A percentile compares a stretch with the other conserved stretches of the same genome.
phyloP scores from a whole-genome alignment of 2,888 invertebrate species.

The Mimachlamys varia region DNA sequence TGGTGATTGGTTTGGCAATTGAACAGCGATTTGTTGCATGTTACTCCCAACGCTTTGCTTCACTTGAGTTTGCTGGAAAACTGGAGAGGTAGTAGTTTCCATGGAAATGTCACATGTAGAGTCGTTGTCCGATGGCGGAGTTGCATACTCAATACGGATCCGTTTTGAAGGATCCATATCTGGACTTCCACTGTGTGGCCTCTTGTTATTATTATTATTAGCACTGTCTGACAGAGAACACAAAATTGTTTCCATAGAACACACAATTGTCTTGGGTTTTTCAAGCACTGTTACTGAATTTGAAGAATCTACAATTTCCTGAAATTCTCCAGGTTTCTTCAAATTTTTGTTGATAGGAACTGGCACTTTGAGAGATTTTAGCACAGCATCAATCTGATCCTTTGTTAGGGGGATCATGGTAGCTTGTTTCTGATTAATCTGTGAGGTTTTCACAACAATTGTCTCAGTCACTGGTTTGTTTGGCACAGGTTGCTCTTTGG shows the following conservation, averaged over 20 bases:
- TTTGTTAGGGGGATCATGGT: constrained; percentile 69
- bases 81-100: constrained; percentile 39
- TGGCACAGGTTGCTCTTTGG: constrained; percentile 10
- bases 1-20: constrained; percentile 57
- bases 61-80: constrained; percentile 23
- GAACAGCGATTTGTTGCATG: constrained; percentile 54
- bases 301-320: constrained; percentile 55
- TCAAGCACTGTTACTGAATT: constrained; percentile 44
- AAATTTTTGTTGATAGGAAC: constrained; percentile 56
- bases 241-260: constrained; percentile 37
- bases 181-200: constrained; percentile 51
- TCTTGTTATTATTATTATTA: constrained; percentile 48
- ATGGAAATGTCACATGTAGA: constrained; percentile 38
- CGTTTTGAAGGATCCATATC: constrained; percentile 59
- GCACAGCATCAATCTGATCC: constrained; percentile 72
- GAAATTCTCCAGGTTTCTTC: constrained; percentile 54
- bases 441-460: constrained; percentile 60
- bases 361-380: constrained; percentile 71
- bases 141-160: constrained; percentile 65
- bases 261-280: constrained; percentile 41
- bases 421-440: constrained; percentile 57
- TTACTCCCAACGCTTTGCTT: constrained; percentile 36
- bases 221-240: background rate
- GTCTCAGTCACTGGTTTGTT: constrained; percentile 51
- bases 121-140: constrained; percentile 62